Percentiles rank a stretch among this genome's conserved stretches.
Conservation (phyloP, 1,140 invertebrate genomes). For the Eufriesea mexicana region DNA sequence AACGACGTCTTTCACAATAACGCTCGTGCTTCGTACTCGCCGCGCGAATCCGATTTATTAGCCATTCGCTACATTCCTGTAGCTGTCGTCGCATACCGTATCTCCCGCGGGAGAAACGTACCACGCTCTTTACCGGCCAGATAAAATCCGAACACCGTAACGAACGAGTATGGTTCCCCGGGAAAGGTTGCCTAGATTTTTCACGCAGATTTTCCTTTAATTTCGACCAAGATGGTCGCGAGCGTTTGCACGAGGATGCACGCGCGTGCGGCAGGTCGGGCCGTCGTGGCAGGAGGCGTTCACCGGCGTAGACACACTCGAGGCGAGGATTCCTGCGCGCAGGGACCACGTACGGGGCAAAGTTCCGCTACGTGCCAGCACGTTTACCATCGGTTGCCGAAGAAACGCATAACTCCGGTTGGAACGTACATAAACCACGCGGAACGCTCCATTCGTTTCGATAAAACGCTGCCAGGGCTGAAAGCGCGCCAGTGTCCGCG, state of each 20-base stretch:
- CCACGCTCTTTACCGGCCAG: background rate
- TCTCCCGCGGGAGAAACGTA: background rate
- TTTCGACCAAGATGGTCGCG: background rate
- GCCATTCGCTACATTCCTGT: background rate
- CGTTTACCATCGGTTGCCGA: constrained; percentile 49
- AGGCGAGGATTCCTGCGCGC: constrained; percentile 7
- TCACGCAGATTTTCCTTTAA: background rate
- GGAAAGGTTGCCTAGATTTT: background rate
- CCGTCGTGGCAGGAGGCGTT: background rate
- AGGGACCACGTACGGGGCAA: constrained; percentile 60
- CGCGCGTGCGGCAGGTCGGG: background rate
- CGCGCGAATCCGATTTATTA: constrained; percentile 3
- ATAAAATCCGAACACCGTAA: background rate
- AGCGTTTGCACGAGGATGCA: too few species aligned
- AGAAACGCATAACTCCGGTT: constrained; percentile 52
- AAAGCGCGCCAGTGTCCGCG: background rate
- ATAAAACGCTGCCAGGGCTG: constrained; percentile 9
- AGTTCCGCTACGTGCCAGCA: constrained; percentile 69
- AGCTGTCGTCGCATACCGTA: background rate
- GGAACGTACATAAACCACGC: constrained; percentile 38
- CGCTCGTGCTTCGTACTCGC: background rate
- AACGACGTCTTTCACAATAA: constrained; percentile 28
- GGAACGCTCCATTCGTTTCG: constrained; percentile 38
- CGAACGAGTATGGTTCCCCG: background rate
- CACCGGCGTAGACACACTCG: constrained; percentile 28